Evolutionary conservation across 2,888 invertebrate genomes (phyloP), one percentile per base, ranked within the genome.

Genomic region (Hydroisotoma schaefferi): DNA sequence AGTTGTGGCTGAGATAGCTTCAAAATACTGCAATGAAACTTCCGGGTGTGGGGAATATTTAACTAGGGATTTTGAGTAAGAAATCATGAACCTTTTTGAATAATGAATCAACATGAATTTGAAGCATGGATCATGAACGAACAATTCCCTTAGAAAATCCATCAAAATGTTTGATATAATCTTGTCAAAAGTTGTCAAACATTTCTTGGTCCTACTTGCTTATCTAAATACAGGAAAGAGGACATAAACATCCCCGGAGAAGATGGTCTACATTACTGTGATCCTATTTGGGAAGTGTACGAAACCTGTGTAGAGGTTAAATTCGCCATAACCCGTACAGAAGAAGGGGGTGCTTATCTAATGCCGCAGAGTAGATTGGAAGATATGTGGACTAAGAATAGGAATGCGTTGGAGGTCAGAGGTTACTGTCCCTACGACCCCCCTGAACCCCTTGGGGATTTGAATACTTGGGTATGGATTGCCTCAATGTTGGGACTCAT

Each of bases 241-340:
- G 61, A 67, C 20, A 55, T 63, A n/a, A 64, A 55, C 33, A 52
- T 67, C 18, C 67, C 67, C 2, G 33, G 25, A 2, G 33, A 53
- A 6, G 59, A 54, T 29, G 65, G 63, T n/a, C 38, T 67, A 15
- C 57, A 57, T 44, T 59, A 59, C 23, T 67, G 67, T 23, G 63
- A 67, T 20, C 23, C 40, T 1, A 43, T 38, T 2, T 67, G 67
- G 67, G 2, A 22, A 8, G 47, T 40, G 2, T 67, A 54, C 55
- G 23, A 18, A 2, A 43, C 37, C 1, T 67, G 67, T 43, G 67
- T 64, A 0, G 67, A 67, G 49, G 59, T 67, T 25, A 59, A 51
- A 15, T 64, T 67, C 26, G 47, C 67, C 4, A 62, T 67, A n/a
- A 22, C 26, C 0, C 37, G 63, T 2, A 22, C 29, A 0, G 33